A percentile compares a stretch with the other conserved stretches of the same genome.
Conservation (phyloP, 2,888 invertebrate species). For the Tigriopus californicus region DNA sequence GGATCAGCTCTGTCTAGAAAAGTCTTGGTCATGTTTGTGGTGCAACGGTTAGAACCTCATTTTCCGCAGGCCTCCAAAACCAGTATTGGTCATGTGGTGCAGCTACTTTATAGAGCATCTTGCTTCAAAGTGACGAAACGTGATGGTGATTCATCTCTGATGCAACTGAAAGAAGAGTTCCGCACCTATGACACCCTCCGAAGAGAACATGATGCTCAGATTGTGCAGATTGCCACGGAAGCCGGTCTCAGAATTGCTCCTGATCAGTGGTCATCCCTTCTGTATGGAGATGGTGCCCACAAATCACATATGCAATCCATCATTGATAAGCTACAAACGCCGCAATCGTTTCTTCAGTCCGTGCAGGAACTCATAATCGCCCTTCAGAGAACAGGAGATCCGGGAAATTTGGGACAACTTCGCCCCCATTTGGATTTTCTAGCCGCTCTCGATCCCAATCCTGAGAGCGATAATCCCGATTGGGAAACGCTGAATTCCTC, state of each 20-base stretch:
- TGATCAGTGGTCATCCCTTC: conserved; percentile 90
- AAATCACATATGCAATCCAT: conserved; percentile 95
- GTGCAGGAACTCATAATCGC: conserved; percentile 69
- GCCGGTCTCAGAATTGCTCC: conserved; percentile 90
- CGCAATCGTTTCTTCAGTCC: conserved; percentile 68
- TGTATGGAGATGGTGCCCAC: conserved; percentile 86
- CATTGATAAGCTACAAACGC: conserved; percentile 76
- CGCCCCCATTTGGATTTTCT: conserved; percentile 61
- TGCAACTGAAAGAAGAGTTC: conserved; percentile 94
- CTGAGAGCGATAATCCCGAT: conserved; percentile 41
- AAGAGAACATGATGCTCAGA: conserved; percentile 92
- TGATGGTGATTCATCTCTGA: conserved; percentile 86
- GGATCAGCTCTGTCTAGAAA: conserved; percentile 81
- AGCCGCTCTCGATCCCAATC: conserved; percentile 66
- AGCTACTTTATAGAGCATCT: conserved; percentile 86
- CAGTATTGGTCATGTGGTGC: conserved; percentile 96
- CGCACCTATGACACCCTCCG: conserved; percentile 79
- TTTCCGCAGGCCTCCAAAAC: conserved; percentile 94
- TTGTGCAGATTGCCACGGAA: conserved; percentile 94
- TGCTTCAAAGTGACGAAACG: conserved; percentile 95
- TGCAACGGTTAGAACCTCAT: conserved; percentile 84
- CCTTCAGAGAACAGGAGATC: conserved; percentile 70
- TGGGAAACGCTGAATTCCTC: conserved; percentile 46
- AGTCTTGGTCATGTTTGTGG: conserved; percentile 94
- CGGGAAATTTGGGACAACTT: conserved; percentile 55